A percentile compares a stretch with the other conserved stretches of the same genome.
Conservation (phyloP, 2,113 vertebrate species). For the Leiothrix lutea region DNA sequence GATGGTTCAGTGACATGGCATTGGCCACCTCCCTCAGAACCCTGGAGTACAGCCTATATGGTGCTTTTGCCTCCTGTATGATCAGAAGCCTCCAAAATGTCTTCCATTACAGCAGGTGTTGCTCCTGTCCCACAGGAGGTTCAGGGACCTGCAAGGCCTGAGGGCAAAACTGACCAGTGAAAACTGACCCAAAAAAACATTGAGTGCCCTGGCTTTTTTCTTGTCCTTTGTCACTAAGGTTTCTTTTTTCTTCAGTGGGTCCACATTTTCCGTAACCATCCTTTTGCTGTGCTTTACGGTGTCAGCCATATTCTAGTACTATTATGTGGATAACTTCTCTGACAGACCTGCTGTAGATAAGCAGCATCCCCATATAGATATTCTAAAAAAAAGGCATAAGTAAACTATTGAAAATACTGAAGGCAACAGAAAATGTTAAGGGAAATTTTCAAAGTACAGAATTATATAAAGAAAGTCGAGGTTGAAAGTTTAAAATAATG, state of each 20-base stretch:
- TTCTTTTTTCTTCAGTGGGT: background rate
- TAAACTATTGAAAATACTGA: background rate
- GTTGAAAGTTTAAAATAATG: background rate
- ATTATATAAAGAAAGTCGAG: background rate
- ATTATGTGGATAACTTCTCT: background rate
- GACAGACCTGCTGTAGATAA: background rate
- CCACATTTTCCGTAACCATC: background rate
- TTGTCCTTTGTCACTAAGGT: background rate
- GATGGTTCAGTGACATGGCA: background rate
- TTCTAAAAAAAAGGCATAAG: background rate
- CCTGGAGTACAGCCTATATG: background rate
- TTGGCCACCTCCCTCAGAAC: background rate
- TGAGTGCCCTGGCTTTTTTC: background rate
- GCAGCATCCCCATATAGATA: background rate
- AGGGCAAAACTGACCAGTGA: background rate
- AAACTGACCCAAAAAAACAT: background rate
- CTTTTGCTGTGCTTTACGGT: background rate
- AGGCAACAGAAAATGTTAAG: background rate
- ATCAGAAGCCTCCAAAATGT: background rate
- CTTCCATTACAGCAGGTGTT: background rate
- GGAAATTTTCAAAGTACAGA: background rate
- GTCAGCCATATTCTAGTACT: background rate
- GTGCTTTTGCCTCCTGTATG: background rate
- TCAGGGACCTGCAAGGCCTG: background rate
- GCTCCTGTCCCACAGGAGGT: background rate